Evolutionary conservation across 2,797 vertebrate species (phyloP), one percentile per base, ranked within the genome.

Genomic region (Botia kubotai): DNA sequence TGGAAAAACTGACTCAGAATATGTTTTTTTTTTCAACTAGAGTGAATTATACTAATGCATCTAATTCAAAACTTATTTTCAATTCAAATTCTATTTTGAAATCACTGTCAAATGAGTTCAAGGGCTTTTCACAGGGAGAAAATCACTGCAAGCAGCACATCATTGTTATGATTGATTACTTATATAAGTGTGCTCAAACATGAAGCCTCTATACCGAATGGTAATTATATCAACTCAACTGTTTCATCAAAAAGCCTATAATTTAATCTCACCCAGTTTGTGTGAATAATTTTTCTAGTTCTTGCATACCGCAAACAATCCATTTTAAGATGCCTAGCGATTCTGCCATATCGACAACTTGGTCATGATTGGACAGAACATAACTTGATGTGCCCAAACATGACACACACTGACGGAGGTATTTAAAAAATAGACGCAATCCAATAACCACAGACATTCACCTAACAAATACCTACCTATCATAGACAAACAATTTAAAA

Each of bases 191-290:
- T n/a, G 39, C 76, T 78, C 66, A 48, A 69, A 78, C 76, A 79
- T 62, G 67, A 71, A 79, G 57, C 57, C 67, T 60, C 23, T 62
- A 79, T 71, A 23, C 14, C n/a, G 26, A 53, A 71, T 63, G 46
- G 57, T 79, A 72, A 79, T 79, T 79, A 63, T 50, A 79, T 72
- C 68, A 79, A 71, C 53, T 71, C 76, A 36, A 23, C n/a, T 19
- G 55, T 58, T 79, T 79, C 68, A 71, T 71, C 77, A 80, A 66
- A 72, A 80, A 72, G 72, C 48, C 33, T 43, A 79, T 79, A 79
- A 79, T 79, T 62, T 72, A 65, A 80, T 72, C 69, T 55, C 70
- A 73, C 77, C 77, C 77, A 80, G 77, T 72, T 80, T 72, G 70
- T 19, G 48, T 73, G 70, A 80, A 57, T 80, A 4, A 29, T 65